phyloP scores from a whole-genome alignment of 2,888 invertebrate genomes.

The Heliconius ismenius region DNA sequence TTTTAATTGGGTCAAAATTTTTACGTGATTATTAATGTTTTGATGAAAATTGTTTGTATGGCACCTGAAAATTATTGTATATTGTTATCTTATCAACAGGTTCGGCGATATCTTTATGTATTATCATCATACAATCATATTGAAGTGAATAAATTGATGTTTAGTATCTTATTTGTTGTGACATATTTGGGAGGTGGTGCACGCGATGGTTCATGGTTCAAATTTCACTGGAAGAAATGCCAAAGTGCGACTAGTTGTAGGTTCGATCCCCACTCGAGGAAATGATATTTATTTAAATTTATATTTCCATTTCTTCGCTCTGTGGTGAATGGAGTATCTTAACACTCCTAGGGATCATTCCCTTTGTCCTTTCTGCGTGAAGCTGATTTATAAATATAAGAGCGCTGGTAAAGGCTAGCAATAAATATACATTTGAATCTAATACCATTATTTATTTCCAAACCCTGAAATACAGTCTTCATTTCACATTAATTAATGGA shows the following conservation, averaged over 20 bases:
- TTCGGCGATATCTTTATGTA: not conserved
- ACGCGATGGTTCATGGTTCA: not conserved
- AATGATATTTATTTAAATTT: too few relatives aligned
- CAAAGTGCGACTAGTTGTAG: too few relatives aligned
- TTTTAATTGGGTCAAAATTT: too few relatives aligned
- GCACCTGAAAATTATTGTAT: not conserved
- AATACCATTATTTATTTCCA: not conserved
- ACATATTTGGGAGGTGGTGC: not conserved
- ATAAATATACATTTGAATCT: not conserved
- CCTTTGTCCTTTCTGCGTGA: not conserved
- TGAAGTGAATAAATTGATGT: not conserved
- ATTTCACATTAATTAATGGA: slow-evolving; percentile 1
- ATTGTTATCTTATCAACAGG: not conserved
- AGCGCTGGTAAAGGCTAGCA: not conserved
- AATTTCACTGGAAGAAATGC: not conserved
- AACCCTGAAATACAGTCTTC: not conserved
- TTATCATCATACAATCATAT: not conserved
- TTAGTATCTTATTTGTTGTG: not conserved
- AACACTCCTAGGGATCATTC: too few relatives aligned
- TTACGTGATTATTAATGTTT: not conserved
- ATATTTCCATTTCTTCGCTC: too few relatives aligned
- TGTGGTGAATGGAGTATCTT: too few relatives aligned
- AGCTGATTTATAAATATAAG: not conserved
- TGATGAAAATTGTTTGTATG: not conserved
- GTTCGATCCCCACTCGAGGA: too few relatives aligned